Base-by-base conservation (phyloP, 2,797 vertebrate species). In the Phrynocephalus guinanensis region DNA sequence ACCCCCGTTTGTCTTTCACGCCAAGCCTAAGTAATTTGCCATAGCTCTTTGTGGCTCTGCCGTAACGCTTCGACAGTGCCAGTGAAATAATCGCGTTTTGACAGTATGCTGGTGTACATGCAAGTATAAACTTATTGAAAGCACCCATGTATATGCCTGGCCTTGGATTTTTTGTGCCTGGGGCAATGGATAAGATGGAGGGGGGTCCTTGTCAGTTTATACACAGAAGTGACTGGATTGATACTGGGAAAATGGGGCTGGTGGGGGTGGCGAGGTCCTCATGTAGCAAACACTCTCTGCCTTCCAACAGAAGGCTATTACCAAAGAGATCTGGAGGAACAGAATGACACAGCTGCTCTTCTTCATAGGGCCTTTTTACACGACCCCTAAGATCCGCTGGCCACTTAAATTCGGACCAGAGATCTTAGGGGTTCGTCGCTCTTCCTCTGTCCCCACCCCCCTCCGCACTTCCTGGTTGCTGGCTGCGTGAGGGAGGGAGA, bases 1-100 rank as follows among this genome's bases (percentile, higher is more conserved):
- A 44, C 38, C 38, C 38, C 38, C 38, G 38, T 88, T 94, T 77
- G 84, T 44, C 15, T 86, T 86, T 30, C 70, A 82, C 5, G 22
- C 3, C 15, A 30, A 52, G 76, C 13, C 24, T 13, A 26, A 76
- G 67, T 26, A 82, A 44, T 48, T 6, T 50, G 33, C 22, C 11
- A 22, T 75, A 66, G 56, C 33, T 48, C 18, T 52, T 48, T 48
- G 33, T n/a, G 60, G 63, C 73, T 22, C 22, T 38, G 6, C 6
- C 16, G 5, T 33, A 56, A 56, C 44, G 26, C 26, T 7, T 84
- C 7, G 9, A 26, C n/a, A 76, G 15, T 75, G 70, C 70, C 82
- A 52, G 2, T 5, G 24, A 52, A 30, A 50, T 13, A 81, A 67
- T 81, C 15, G 52, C 66, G 50, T 66, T 76, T 44, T 66, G 52